Evolutionary conservation across 2,113 vertebrate species (phyloP).

Genomic region (Cyphomyrus plagiostoma): DNA sequence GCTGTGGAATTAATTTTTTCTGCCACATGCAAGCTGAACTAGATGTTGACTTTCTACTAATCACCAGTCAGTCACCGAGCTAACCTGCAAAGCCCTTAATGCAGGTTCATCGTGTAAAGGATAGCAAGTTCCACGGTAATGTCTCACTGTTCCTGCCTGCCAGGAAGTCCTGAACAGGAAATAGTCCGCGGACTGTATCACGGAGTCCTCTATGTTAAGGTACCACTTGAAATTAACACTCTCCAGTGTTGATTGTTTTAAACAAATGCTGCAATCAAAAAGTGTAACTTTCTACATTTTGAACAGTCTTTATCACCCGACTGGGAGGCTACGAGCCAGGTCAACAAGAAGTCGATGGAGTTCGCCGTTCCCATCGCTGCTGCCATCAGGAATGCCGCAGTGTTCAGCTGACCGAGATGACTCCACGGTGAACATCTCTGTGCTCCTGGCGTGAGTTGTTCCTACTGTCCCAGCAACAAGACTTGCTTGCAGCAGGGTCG

Average conservation of each 20-base stretch:
- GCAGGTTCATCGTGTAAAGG: not conserved
- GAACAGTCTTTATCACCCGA: not conserved
- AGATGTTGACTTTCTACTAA: not conserved
- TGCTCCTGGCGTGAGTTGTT: not conserved
- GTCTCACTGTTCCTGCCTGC: not conserved
- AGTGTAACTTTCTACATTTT: not conserved
- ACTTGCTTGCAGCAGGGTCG: not conserved
- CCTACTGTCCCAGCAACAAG: not conserved
- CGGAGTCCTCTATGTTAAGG: not conserved
- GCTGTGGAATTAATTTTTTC: not conserved
- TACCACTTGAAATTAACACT: not conserved
- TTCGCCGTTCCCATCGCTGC: not conserved
- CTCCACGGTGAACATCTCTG: not conserved
- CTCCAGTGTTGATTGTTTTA: not conserved
- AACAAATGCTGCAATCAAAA: not conserved
- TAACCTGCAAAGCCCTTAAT: not conserved
- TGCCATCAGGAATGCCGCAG: not conserved
- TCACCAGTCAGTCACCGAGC: not conserved
- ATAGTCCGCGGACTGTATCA: not conserved
- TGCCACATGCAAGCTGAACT: not conserved
- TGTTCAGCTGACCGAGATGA: not conserved
- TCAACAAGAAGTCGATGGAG: not conserved
- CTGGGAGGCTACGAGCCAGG: not conserved
- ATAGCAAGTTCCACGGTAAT: not conserved
- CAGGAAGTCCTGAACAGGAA: not conserved